Base-by-base conservation (phyloP, 2,113 vertebrate genomes). In the Colossoma macropomum region DNA sequence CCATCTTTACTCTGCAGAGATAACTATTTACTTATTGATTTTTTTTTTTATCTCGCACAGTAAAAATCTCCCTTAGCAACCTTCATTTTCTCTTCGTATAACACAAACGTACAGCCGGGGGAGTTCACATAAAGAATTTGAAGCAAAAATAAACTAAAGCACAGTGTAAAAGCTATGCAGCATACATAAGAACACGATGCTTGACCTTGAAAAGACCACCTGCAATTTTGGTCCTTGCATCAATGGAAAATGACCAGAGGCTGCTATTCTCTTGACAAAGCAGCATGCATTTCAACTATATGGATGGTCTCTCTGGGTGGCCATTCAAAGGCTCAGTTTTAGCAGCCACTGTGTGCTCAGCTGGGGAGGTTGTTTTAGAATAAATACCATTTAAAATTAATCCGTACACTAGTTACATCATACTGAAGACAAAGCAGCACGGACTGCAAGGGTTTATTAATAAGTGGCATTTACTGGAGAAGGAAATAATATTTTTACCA, bases 11-110 rank as follows among this genome's bases (percentile, higher is more conserved):
- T 66, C 63, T 66, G 63, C 28, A 41, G 66, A 23, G 19, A 69
- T 38, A 38, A n/a, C 32, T 23, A 32, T 32, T 69, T 38, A 69
- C 23, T 72, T 62, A 83, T 78, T 78, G 65, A 78, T 83, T 30
- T 21, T 23, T 30, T 21, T 23, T n/a, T 5, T 45, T 70, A 76
- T 70, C 63, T 45, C 56, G 19, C n/a, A 16, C 17, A 11, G n/a
- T 69, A 82, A 71, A 83, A 48, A 60, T 13, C 54, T n/a, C 10
- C 59, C 23, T 62, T 62, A 62, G n/a, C n/a, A 62, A 38, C 12
- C 28, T 69, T 59, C 73, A 76, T 19, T 17, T 74, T 28, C 38
- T 50, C 27, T 30, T 32, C 59, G 3, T 27, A 23, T 2, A 27
- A 62, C 25, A 27, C n/a, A 62, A 25, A 27, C 12, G n/a, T 27